Evolutionary conservation across 2,888 invertebrate species (phyloP).

Genomic region (Barypeithes pellucidus): DNA sequence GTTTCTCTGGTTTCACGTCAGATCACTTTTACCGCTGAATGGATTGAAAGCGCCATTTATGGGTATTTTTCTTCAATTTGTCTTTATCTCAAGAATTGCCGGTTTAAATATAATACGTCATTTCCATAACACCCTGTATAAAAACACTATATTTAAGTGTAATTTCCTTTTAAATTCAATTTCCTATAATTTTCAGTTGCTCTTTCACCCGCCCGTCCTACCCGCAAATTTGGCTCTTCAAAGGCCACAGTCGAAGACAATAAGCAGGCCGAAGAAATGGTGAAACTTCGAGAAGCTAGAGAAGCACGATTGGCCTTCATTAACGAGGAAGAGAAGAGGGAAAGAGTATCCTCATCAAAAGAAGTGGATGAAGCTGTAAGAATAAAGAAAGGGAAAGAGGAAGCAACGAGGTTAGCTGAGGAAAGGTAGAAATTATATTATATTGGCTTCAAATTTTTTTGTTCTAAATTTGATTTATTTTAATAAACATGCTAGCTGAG

Average conservation of each 20-base stretch:
- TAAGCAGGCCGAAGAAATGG: slow-evolving; percentile 63
- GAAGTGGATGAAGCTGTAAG: slow-evolving; percentile 71
- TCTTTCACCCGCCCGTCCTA: slow-evolving; percentile 80
- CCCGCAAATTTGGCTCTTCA: slow-evolving; percentile 77
- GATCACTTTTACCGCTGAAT: too few relatives aligned
- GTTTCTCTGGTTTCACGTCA: too few relatives aligned
- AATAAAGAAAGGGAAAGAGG: slow-evolving; percentile 76
- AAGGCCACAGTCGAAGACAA: slow-evolving; percentile 72
- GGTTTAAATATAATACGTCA: too few relatives aligned
- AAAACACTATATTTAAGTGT: neutral
- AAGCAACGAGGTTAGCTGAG: slow-evolving; percentile 77
- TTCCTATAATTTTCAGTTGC: slow-evolving; percentile 59
- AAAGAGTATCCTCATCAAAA: slow-evolving; percentile 59
- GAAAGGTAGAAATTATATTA: slow-evolving; percentile 70
- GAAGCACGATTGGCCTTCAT: slow-evolving; percentile 77
- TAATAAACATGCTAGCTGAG: too few relatives aligned
- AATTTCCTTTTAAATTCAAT: neutral
- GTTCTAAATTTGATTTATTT: too few relatives aligned
- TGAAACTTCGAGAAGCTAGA: slow-evolving; percentile 77
- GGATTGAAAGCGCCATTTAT: too few relatives aligned
- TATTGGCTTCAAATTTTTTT: too few relatives aligned
- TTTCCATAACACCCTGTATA: too few relatives aligned
- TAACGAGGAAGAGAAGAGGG: slow-evolving; percentile 71
- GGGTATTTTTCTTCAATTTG: too few relatives aligned
- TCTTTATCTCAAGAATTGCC: too few relatives aligned